Base-by-base conservation (phyloP, 2,888 invertebrate species). In the Strigamia transsilvanica region DNA sequence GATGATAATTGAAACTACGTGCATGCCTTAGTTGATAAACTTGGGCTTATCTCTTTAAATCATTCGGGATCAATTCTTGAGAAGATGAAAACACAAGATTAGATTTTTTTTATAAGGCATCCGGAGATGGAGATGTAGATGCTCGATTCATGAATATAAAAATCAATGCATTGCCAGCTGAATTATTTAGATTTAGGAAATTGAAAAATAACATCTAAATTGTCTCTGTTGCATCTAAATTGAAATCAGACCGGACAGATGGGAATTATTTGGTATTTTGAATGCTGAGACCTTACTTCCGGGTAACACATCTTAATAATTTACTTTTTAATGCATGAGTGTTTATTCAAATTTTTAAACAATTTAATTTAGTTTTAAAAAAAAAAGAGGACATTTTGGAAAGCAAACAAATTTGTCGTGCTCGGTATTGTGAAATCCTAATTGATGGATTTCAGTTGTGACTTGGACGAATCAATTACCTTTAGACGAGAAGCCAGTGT, bases 181-280 rank as follows among this genome's bases (percentile, higher is more conserved):
- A 73, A 73, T 73, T 73, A 73, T 73, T 73, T 73, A 73, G 73
- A 73, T 73, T 73, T 73, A 32, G 32, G 32, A 73, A 32, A 73
- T 73, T 73, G 73, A 73, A 73, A 73, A 73, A 73, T 73, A 73
- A 73, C 73, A 73, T 73, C 73, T 73, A 73, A 73, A 73, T 73
- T 32, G 73, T 32, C 73, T 73, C 32, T n/a, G 23, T 73, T 73
- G 32, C 73, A 73, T 73, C 15, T 23, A 73, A 73, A 73, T 73
- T 10, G 73, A 32, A 66, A 27, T 27, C 32, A n/a, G 23, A 32
- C 15, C 32, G 7, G 23, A 32, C 15, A 4, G 27, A 32, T 27
- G 73, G 32, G 73, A 32, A 73, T 66, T 73, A 73, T 73, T 32
- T 32, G 13, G 32, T 32, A 27, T 27, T 73, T 10, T 32, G 13